phyloP scores from a whole-genome alignment of 2,888 invertebrate species.

The Caenorhabditis panamensis region DNA sequence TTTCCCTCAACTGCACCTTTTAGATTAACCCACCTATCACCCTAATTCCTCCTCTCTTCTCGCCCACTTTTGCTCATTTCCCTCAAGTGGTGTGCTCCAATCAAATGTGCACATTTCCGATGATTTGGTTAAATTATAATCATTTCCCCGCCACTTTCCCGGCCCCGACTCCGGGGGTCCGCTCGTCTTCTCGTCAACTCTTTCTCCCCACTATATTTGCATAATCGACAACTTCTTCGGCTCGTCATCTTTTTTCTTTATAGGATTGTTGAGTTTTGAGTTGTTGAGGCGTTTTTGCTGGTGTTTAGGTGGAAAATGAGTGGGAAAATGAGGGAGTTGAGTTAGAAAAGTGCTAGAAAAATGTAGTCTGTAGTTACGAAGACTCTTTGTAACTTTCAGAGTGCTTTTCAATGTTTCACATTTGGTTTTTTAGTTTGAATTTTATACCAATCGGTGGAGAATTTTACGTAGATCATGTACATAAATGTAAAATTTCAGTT shows the following conservation, averaged over 20 bases:
- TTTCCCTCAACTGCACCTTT: too few species aligned
- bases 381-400: too few species aligned
- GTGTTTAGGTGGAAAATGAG: too few species aligned
- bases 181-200: neutral
- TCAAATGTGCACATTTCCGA: slow-evolving; percentile 13
- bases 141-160: slow-evolving; percentile 11
- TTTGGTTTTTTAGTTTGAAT: too few species aligned
- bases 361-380: too few species aligned
- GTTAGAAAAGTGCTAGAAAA: too few species aligned
- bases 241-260: neutral
- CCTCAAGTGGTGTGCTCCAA: neutral
- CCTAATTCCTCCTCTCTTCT: neutral
- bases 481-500: neutral
- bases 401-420: too few species aligned
- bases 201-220: slow-evolving; percentile 24
- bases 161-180: neutral
- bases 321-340: too few species aligned
- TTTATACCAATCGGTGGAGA: neutral
- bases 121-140: slow-evolving; percentile 37
- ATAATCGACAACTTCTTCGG: slow-evolving; percentile 41
- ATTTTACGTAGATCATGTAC: neutral
- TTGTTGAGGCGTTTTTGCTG: neutral
- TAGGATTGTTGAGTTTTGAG: neutral
- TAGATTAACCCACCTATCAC: too few species aligned
- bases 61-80: neutral